These are phyloP conservation scores for Cyanistes caeruleus DNA, from an alignment of 2,113 vertebrate species.

Conservation along the genomic window DNA sequence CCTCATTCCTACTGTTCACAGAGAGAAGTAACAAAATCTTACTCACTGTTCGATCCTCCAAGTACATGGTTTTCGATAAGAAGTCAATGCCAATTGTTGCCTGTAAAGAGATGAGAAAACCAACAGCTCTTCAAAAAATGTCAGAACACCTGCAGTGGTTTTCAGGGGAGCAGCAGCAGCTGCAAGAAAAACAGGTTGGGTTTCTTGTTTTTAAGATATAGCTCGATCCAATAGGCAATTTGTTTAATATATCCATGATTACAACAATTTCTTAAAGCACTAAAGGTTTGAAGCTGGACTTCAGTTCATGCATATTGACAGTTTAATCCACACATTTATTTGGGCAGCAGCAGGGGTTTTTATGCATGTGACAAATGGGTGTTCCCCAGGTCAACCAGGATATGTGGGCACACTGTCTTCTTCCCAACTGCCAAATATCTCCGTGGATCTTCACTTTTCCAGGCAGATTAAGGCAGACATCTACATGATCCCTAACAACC, in stretches of 20 bases:
- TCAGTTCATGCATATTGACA: not conserved
- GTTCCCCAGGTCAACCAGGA: not conserved
- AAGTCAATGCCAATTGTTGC: conserved; percentile 99
- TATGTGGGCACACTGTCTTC: not conserved
- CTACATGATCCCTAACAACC: not conserved
- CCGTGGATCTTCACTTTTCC: not conserved
- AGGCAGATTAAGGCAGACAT: not conserved
- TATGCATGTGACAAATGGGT: rapidly evolving
- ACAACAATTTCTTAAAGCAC: not conserved
- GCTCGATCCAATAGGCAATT: not conserved
- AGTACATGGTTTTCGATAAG: conserved; percentile 99
- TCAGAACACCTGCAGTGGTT: not conserved
- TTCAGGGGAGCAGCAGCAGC: not conserved
- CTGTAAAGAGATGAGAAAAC: conserved; percentile 72
- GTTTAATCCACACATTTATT: not conserved
- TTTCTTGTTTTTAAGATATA: not conserved
- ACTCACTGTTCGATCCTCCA: conserved; percentile 99
- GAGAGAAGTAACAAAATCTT: conserved; percentile 54
- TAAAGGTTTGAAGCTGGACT: not conserved
- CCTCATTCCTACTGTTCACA: not conserved
- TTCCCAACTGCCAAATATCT: not conserved
- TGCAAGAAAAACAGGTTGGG: not conserved
- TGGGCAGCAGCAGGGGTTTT: not conserved
- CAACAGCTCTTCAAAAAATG: not conserved
- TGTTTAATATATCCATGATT: not conserved